Evolutionary conservation across 2,888 invertebrate genomes (phyloP), one percentile per base, ranked within the genome.

Genomic region (Bursaphelenchus okinawaensis): DNA sequence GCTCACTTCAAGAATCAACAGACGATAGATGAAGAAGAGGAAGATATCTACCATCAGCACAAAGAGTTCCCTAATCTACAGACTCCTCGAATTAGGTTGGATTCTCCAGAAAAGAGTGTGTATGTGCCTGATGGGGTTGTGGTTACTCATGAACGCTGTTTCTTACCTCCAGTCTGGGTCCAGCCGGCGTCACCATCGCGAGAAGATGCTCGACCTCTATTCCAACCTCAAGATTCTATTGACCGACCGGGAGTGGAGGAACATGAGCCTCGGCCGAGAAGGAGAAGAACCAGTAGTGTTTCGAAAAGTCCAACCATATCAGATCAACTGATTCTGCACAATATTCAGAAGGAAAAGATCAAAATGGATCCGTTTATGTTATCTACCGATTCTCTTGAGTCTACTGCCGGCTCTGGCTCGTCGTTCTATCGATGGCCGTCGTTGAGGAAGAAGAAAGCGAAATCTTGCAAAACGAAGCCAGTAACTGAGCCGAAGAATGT

Each of bases 391-490:
- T 40, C 40, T n/a, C n/a, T 40, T 12, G 40, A 40, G 40, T 40
- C 40, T 40, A 40, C 12, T n/a, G n/a, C 40, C 12, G 40, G 40
- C n/a, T 40, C 40, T 3, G 6, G 3, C 40, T 12, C 40, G 40
- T 40, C 40, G 12, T 40, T 40, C 40, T 40, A 40, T 40, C 56
- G 56, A n/a, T 59, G 60, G 60, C 60, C 60, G 8, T 59, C 60
- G 19, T 50, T 59, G 12, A 40, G 40, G n/a, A 40, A 40, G 40
- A 40, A 40, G 6, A 40, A 40, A n/a, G 40, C 40, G 16, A 40
- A 40, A 40, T 40, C 40, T 40, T 40, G 40, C n/a, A 40, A 40
- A 40, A 40, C 40, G 6, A 40, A 40, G 40, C 40, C 2, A n/a
- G 16, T n/a, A 16, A 16, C n/a, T 12, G 40, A 40, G 12, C 40